phyloP scores from a whole-genome alignment of 1,140 invertebrate genomes.

The Drosophila busckii region DNA sequence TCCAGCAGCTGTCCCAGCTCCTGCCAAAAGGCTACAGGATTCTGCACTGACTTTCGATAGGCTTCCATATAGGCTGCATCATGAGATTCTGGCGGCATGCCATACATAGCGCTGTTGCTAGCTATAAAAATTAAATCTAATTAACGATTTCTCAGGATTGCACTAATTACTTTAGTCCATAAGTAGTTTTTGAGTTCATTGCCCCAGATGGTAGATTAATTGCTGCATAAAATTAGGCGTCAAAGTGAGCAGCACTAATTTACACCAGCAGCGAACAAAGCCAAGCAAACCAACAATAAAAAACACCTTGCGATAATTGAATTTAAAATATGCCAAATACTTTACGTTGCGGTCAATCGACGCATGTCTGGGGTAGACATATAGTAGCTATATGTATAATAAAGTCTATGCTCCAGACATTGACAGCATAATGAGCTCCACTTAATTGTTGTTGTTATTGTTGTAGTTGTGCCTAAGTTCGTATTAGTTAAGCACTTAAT shows the following conservation, averaged over 20 bases:
- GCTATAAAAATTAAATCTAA: no score
- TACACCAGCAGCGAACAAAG: constrained; percentile 11
- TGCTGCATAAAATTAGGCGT: constrained; percentile 24
- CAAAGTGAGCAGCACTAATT: constrained; percentile 23
- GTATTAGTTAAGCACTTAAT: no score
- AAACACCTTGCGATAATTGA: constrained; percentile 30
- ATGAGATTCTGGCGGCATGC: constrained; percentile 55
- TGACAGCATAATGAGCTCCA: no score
- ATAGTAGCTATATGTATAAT: constrained; percentile 8
- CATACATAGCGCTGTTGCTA: constrained; percentile 34
- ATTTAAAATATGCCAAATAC: constrained; percentile 44
- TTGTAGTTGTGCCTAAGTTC: no score
- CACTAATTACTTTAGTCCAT: not conserved
- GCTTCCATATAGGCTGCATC: constrained; percentile 83
- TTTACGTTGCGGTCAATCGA: constrained; percentile 29
- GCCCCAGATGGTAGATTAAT: constrained; percentile 10
- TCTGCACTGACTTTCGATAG: constrained; percentile 85
- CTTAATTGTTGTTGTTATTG: no score
- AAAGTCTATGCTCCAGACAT: no score
- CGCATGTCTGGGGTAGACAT: constrained; percentile 4
- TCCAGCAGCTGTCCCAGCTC: constrained; percentile 86
- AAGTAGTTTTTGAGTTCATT: constrained; percentile 20
- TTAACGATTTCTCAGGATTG: not conserved
- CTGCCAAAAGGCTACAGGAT: constrained; percentile 92
- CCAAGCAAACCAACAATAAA: no score